Evolutionary conservation across 2,113 vertebrate genomes (phyloP), one percentile per base, ranked within the genome.

Genomic region (Lasiurus borealis): DNA sequence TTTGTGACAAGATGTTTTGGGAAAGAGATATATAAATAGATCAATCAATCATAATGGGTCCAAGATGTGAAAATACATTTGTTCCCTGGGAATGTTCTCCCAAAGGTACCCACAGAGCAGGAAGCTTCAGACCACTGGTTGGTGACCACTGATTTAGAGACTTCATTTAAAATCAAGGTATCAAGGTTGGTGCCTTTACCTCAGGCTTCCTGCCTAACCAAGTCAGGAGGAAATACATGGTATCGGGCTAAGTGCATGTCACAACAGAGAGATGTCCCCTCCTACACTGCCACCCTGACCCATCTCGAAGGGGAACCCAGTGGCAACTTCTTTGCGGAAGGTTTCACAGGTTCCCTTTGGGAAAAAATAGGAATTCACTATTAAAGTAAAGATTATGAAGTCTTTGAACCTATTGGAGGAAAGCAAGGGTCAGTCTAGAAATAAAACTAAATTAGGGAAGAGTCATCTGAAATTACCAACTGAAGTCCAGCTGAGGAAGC

Each of bases 261-360:
- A 78, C 12, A 31, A n/a, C 29, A 29, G 57, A 59, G 57, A 90
- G 93, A 94, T 94, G 71, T 81, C 92, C 92, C 84, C 93, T 95
- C 82, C 94, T 69, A 88, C 27, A 85, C 91, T 46, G 91, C 96
- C 91, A 62, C 85, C 93, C 77, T 86, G 90, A 82, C 95, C 96
- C 71, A 88, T 94, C 93, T 96, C 80, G 93, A 98, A 98, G 97
- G 91, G 96, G 95, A 97, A 97, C 97, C 86, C n/a, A 81, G 90
- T 69, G 92, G 88, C 19, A 92, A 97, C 96, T 90, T 94, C 92
- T 93, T 96, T 94, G 81, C 95, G 77, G 97, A 96, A 97, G 98
- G 69, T 92, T 88, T 90, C n/a, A n/a, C 66, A 44, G 52, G 50
- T 86, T 96, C 19, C 44, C 62, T 88, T 84, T 81, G 59, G 80